phyloP scores from a whole-genome alignment of 2,113 vertebrate genomes.

The Corydoras sp. region DNA sequence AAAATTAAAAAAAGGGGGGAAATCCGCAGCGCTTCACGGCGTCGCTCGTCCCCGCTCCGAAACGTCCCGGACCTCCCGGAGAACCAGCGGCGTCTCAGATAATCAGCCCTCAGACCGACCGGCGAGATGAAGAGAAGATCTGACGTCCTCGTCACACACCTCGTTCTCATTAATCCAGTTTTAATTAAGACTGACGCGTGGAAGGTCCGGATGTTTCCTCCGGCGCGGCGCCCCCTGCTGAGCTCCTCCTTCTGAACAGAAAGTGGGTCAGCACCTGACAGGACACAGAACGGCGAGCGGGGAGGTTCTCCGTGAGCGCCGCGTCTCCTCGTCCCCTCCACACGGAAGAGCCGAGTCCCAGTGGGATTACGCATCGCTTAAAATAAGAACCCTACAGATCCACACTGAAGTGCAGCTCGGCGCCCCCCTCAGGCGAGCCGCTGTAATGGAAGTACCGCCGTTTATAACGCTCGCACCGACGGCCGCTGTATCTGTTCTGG shows the following conservation, averaged over 20 bases:
- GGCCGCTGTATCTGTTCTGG: not conserved
- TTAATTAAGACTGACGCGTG: slow-evolving; percentile 40
- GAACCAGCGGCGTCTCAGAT: slow-evolving; percentile 39
- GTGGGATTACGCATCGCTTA: too few relatives aligned
- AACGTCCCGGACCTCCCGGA: slow-evolving; percentile 22
- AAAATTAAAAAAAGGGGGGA: not conserved
- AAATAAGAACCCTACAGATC: too few relatives aligned
- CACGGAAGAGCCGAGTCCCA: too few relatives aligned
- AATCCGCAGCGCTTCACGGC: not conserved
- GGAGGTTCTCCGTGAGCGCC: too few relatives aligned
- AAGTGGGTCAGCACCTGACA: slow-evolving; percentile 9
- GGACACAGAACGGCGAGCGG: not conserved
- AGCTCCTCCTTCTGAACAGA: not conserved
- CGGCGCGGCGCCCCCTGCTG: not conserved
- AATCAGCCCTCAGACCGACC: slow-evolving; percentile 38
- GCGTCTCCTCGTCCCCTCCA: not conserved
- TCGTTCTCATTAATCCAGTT: slow-evolving; percentile 38
- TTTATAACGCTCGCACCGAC: not conserved
- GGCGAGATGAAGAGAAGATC: slow-evolving; percentile 27
- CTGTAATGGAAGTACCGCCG: not conserved
- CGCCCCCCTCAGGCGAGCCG: too few relatives aligned
- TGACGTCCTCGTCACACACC: slow-evolving; percentile 19
- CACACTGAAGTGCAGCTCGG: too few relatives aligned
- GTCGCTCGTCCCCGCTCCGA: slow-evolving; percentile 11
- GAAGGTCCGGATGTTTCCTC: slow-evolving; percentile 41